Evolutionary conservation across 1,140 invertebrate genomes (phyloP).

Genomic region (Aphelinus certus): DNA sequence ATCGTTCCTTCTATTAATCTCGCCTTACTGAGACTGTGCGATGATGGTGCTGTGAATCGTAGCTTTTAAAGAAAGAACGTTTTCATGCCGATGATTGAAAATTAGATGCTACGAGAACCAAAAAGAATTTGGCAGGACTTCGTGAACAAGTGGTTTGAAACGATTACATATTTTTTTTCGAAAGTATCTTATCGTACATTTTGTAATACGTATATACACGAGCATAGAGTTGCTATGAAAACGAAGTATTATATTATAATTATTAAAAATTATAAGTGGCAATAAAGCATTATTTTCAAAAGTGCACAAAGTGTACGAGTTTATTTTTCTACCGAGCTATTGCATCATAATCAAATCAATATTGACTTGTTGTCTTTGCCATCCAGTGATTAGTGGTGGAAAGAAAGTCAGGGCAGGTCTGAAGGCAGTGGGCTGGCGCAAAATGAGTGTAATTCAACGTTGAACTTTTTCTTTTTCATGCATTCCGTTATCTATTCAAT

Average conservation of each 20-base stretch:
- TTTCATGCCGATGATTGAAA: slow-evolving; percentile 9
- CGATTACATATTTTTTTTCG: slow-evolving; percentile 14
- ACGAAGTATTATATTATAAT: slow-evolving; percentile 38
- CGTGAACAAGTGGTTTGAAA: slow-evolving; percentile 4
- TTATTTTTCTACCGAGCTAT: slow-evolving; percentile 31
- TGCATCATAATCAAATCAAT: not conserved
- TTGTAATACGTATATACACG: slow-evolving; percentile 1
- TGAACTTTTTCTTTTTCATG: slow-evolving; percentile 6
- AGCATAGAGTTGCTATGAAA: slow-evolving; percentile 8
- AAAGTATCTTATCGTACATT: not conserved
- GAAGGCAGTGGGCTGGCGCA: slow-evolving; percentile 21
- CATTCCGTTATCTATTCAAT: not conserved
- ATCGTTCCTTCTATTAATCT: slow-evolving; percentile 27
- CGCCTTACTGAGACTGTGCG: not conserved
- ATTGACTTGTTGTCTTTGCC: not conserved
- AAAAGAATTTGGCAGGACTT: slow-evolving; percentile 12
- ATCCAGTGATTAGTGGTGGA: slow-evolving; percentile 17
- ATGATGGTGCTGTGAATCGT: slow-evolving; percentile 8
- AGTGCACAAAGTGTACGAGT: slow-evolving; percentile 28
- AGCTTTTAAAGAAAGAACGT: slow-evolving; percentile 7
- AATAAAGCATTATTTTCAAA: slow-evolving; percentile 50
- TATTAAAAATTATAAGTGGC: slow-evolving; percentile 44
- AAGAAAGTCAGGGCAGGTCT: slow-evolving; percentile 56
- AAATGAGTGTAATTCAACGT: slow-evolving; percentile 6
- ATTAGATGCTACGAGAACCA: not conserved